Evolutionary conservation across 2,113 vertebrate genomes (phyloP).

Genomic region (Dendrocopos noguchii): DNA sequence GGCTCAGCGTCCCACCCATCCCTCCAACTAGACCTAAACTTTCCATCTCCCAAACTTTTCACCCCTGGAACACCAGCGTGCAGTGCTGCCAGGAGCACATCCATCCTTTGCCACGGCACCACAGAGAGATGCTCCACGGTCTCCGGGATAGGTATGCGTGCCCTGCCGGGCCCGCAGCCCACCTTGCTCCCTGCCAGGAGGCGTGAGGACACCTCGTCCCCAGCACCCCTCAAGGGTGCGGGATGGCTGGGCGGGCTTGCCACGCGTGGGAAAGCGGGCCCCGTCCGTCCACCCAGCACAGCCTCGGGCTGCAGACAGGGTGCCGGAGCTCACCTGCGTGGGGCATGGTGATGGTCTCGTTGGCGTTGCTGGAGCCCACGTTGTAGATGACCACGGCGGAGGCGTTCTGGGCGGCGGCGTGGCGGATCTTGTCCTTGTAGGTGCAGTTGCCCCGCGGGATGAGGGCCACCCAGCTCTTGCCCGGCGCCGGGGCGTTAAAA

Average conservation of each 20-base stretch:
- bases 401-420: conserved; percentile 88
- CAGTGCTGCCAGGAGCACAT: not conserved
- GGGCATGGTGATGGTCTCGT: conserved; percentile 95
- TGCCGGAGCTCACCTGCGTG: conserved; percentile 84
- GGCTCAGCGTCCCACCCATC: not conserved
- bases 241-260: accelerated
- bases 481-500: conserved; percentile 78
- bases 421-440: conserved; percentile 91
- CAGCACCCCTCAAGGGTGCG: not conserved
- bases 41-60: not conserved
- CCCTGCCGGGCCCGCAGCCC: not conserved
- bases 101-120: not conserved
- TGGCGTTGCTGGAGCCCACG: conserved; percentile 84
- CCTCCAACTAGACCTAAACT: not conserved
- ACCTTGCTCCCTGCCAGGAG: not conserved
- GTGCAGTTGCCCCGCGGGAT: conserved; percentile 93
- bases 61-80: not conserved
- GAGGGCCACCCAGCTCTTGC: conserved; percentile 89
- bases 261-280: not conserved
- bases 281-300: not conserved
- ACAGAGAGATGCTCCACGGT: not conserved
- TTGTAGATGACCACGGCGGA: conserved; percentile 96
- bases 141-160: accelerated
- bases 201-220: not conserved
- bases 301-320: accelerated